Evolutionary conservation across 2,888 invertebrate species (phyloP), one percentile per base, ranked within the genome.

Genomic region (Embidobia sp.): DNA sequence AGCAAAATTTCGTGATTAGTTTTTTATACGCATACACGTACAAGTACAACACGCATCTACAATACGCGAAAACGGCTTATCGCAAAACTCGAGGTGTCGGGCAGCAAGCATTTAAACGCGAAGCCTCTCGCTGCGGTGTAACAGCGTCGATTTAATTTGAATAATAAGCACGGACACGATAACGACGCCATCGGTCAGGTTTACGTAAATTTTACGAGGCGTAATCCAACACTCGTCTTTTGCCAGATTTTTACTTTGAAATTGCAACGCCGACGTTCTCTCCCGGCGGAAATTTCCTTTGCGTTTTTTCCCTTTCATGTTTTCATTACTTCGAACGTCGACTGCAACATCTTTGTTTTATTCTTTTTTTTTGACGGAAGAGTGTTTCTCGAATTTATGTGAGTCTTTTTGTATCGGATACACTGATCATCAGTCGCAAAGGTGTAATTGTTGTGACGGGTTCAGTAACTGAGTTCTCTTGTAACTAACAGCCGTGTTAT

Each of bases 151-250:
- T 83, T 84, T 81, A 80, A 84, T 83, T 83, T 82, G 84, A 83
- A 84, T 84, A 84, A 84, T 83, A 83, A 83, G 83, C 77, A 79
- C 77, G 82, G 79, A 77, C 72, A 76, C 81, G 81, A 80, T 82
- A 83, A 82, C 82, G 82, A 80, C 76, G 77, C 80, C 82, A 78
- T 81, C 80, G 82, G 79, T 79, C 80, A 79, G 78, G 77, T 82
- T 78, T 80, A 72, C 79, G 67, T 31, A 53, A 73, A 59, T 57
- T 80, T 79, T 77, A 55, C 77, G 80, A 70, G 73, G 57, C 59
- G 74, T 53, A 63, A 67, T 73, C 74, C 57, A 48, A 49, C 55
- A 29, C 31, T 59, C 51, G 42, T 49, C 59, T 48, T 69, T 57
- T 22, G 57, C 49, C 67, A 69, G 59, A 59, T 69, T 69, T 69